Percentiles rank a stretch among this genome's conserved stretches.
Evolutionary conservation across 2,888 invertebrate genomes (phyloP).

Genomic region (Drosophila stalkeri): DNA sequence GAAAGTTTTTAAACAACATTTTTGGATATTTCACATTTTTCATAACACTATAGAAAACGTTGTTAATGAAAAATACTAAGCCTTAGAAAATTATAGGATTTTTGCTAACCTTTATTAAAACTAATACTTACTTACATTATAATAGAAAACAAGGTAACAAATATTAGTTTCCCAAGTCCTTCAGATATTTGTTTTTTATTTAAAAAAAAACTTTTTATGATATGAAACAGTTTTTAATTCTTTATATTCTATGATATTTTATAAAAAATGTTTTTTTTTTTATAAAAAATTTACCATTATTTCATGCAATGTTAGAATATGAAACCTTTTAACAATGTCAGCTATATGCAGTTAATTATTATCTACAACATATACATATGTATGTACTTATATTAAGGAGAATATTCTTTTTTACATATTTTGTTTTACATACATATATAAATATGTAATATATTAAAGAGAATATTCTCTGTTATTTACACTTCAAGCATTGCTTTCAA

Average conservation of each 20-base stretch:
- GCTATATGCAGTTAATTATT: background rate
- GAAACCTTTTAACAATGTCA: too few species aligned
- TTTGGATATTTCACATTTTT: background rate
- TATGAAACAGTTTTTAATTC: background rate
- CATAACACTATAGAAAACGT: background rate
- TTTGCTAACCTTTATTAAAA: background rate
- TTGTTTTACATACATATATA: too few species aligned
- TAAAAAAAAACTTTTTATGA: background rate
- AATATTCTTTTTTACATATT: too few species aligned
- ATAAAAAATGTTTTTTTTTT: background rate
- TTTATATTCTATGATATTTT: too few species aligned
- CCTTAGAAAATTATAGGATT: background rate
- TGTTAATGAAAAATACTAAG: background rate
- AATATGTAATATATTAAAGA: too few species aligned
- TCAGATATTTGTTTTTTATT: background rate
- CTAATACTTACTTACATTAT: background rate
- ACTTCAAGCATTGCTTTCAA: constrained; percentile 1
- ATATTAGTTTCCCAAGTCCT: background rate
- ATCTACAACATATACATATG: background rate
- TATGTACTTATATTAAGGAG: too few species aligned
- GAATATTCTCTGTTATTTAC: too few species aligned
- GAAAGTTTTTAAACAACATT: background rate
- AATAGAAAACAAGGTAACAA: background rate
- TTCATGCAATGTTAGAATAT: too few species aligned
- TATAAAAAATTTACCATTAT: too few species aligned